Evolutionary conservation across 1,140 invertebrate genomes (phyloP).

Genomic region (Marisa cornuarietis): DNA sequence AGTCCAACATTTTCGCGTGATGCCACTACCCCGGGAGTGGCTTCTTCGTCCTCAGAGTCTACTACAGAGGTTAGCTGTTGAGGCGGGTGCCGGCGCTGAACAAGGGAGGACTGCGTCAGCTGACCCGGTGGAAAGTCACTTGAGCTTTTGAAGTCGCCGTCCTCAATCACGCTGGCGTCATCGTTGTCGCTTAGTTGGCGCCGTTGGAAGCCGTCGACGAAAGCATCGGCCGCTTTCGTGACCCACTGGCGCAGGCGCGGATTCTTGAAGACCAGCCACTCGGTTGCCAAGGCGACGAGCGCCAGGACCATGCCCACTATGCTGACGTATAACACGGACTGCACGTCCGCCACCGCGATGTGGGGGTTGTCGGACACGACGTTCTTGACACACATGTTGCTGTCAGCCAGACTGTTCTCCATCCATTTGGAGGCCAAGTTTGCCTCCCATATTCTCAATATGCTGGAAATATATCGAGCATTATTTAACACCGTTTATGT

Average conservation of each 20-base stretch:
- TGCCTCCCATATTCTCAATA: slow-evolving; percentile 12
- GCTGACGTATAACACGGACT: slow-evolving; percentile 6
- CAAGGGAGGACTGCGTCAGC: no score
- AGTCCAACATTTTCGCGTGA: no score
- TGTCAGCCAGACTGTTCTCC: slow-evolving; percentile 8
- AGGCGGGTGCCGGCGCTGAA: no score
- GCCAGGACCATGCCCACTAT: slow-evolving; percentile 10
- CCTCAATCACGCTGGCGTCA: no score
- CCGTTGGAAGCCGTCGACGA: background rate
- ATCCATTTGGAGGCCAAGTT: slow-evolving; percentile 13
- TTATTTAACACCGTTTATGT: background rate
- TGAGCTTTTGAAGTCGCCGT: no score
- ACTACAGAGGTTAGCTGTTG: no score
- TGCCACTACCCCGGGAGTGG: no score
- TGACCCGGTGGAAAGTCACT: no score
- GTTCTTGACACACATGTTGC: background rate
- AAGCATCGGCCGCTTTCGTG: background rate
- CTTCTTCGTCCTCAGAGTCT: no score
- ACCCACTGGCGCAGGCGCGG: slow-evolving; percentile 3
- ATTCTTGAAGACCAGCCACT: background rate
- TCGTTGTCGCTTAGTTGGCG: no score
- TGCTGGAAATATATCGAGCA: slow-evolving; percentile 4
- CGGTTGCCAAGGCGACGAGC: background rate
- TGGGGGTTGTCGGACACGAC: background rate
- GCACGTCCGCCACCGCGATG: slow-evolving; percentile 19